Conservation (phyloP, 2,888 invertebrate species). For the Oxycera nigricornis region DNA sequence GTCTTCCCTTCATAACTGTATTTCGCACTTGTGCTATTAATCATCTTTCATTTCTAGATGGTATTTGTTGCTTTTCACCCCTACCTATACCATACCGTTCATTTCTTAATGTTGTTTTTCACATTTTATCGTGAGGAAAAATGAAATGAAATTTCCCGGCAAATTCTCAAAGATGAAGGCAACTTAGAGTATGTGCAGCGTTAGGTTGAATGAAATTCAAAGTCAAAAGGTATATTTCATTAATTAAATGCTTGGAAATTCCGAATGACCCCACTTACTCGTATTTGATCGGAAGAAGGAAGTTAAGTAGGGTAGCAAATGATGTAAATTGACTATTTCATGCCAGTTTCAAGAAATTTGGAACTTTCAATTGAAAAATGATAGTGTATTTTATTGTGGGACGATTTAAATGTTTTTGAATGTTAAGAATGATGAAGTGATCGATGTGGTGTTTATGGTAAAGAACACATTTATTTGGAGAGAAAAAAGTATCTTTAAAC, state of each 20-base stretch:
- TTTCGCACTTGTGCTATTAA: constrained; percentile 22
- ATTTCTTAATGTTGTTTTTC: neutral
- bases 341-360: neutral
- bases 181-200: neutral
- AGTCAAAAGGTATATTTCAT: constrained; percentile 24
- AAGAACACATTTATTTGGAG: too few species aligned
- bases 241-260: constrained; percentile 24
- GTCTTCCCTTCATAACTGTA: neutral
- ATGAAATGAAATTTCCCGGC: constrained; percentile 20
- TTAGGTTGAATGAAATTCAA: too few species aligned
- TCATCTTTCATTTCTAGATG: neutral
- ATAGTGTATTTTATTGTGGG: neutral
- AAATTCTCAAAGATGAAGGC: neutral
- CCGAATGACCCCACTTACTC: neutral
- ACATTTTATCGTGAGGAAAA: neutral
- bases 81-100: neutral
- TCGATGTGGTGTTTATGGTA: too few species aligned
- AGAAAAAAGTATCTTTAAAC: too few species aligned
- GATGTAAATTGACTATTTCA: neutral
- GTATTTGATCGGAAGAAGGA: neutral
- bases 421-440: too few species aligned
- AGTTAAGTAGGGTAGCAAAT: too few species aligned
- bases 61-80: neutral
- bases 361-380: neutral
- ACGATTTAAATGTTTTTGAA: too few species aligned